Base-by-base conservation (phyloP, 1,140 invertebrate genomes). In the Drosophila burlai region DNA sequence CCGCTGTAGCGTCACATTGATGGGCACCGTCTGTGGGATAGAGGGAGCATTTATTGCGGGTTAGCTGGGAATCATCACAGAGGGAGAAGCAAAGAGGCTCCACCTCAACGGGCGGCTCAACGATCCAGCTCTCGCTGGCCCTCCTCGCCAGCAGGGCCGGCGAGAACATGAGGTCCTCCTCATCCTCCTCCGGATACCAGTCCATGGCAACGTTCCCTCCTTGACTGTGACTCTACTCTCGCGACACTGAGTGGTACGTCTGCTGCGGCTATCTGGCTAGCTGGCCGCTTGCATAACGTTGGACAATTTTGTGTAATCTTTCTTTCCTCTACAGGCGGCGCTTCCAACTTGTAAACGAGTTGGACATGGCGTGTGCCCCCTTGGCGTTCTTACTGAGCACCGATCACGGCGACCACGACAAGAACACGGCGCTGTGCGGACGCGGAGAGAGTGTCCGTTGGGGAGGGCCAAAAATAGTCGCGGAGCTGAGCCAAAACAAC, bases 81-180 rank as follows among this genome's bases (percentile, higher is more conserved):
- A 15, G 18, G 11, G 18, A 29, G 15, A 21, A 34, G 40, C 16
- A 29, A 1, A 6, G 34, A 2, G 2, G 15, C 26, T 76, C 42
- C 62, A 89, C 96, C 96, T 97, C 96, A 47, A 96, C 95, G 38
- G 96, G 96, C 83, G 96, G 96, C 54, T 96, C 96, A 69, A 96
- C 96, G 62, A 97, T 97, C 97, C 97, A 97, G 86, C 96, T 97
- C 84, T 97, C 97, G 16, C 96, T 97, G 29, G 97, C 97, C 58
- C 97, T 94, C 46, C 97, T 94, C 46, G 97, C 96, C 94, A 97
- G 95, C 46, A 97, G 94, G 43, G 97, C 97, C 46, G 97, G 97
- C 76, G 96, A 97, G 94, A 96, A 97, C 94, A 97, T 94, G 76
- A 97, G 94, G 80, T 97, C 96, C 92, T 97, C 96, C 80, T 97